Conservation (phyloP, 2,888 invertebrate genomes). For the Hypsopygia costalis region DNA sequence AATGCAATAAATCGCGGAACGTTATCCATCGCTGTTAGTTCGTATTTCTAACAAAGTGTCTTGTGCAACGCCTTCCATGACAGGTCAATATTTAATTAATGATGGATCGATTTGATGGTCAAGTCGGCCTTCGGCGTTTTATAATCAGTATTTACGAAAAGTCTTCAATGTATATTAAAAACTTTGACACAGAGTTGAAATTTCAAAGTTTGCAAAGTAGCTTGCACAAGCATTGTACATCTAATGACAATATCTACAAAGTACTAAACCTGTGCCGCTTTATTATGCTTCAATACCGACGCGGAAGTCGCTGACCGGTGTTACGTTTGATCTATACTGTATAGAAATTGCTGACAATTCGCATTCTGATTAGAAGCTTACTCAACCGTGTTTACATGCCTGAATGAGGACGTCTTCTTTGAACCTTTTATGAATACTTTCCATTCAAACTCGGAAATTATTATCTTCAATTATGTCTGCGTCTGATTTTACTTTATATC, state of each 20-base stretch:
- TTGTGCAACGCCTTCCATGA: constrained; percentile 48
- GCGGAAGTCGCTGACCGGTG: constrained; percentile 4
- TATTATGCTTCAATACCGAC: constrained; percentile 1
- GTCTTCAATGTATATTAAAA: constrained; percentile 1
- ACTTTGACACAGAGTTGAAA: background rate
- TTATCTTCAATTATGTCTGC: too few relatives aligned
- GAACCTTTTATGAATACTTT: background rate
- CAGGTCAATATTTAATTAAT: constrained; percentile 51
- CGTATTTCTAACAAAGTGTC: constrained; percentile 31
- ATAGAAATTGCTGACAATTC: constrained; percentile 4
- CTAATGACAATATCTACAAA: constrained; percentile 3
- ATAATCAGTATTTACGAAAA: constrained; percentile 7
- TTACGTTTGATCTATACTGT: constrained; percentile 1
- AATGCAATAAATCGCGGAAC: background rate
- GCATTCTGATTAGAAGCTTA: constrained; percentile 8
- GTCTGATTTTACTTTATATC: too few relatives aligned
- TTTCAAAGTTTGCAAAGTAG: background rate
- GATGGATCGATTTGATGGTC: constrained; percentile 42
- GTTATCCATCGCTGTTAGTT: constrained; percentile 19
- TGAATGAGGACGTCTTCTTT: constrained; percentile 1
- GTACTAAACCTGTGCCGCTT: background rate
- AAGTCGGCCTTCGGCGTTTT: constrained; percentile 26
- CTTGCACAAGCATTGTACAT: background rate
- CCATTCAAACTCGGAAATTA: too few relatives aligned
- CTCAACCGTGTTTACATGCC: background rate